Evolutionary conservation across 2,797 vertebrate species (phyloP).

Genomic region (Prunella strophiata): DNA sequence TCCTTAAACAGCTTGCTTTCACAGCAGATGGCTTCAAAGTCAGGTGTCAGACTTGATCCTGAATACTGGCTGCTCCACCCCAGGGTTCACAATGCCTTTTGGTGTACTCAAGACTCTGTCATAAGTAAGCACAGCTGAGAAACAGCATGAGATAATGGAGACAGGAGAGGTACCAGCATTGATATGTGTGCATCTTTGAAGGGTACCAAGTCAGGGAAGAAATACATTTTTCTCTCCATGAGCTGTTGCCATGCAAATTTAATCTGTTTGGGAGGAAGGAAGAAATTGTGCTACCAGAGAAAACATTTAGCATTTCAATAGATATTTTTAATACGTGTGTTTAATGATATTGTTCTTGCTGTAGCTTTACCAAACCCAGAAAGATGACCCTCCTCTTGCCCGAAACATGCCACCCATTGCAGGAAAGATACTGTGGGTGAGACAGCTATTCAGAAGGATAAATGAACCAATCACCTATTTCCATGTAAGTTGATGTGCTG

Average conservation of each 20-base stretch:
- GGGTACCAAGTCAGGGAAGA: not conserved
- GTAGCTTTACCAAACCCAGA: slow-evolving; percentile 79
- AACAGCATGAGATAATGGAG: not conserved
- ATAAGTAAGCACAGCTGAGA: not conserved
- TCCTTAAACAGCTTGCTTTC: not conserved
- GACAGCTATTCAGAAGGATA: slow-evolving; percentile 82
- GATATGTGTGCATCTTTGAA: not conserved
- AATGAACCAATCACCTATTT: slow-evolving; percentile 83
- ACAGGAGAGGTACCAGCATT: not conserved
- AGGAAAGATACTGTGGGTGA: slow-evolving; percentile 84
- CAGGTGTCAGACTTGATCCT: not conserved
- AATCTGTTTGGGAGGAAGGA: not conserved
- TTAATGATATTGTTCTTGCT: not conserved
- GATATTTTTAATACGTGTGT: not conserved
- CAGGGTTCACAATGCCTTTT: not conserved
- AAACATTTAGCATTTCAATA: not conserved
- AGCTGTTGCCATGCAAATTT: not conserved
- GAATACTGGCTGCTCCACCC: not conserved
- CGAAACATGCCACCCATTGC: slow-evolving; percentile 83
- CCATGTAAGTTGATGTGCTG: slow-evolving; percentile 70
- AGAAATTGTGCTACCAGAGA: not conserved
- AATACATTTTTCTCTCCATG: not conserved
- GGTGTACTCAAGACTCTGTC: not conserved
- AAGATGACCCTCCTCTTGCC: slow-evolving; percentile 78
- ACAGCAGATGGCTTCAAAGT: not conserved